These are phyloP conservation scores for Lophura nycthemera DNA, from an alignment of 2,113 vertebrate genomes.

Conservation along the genomic window DNA sequence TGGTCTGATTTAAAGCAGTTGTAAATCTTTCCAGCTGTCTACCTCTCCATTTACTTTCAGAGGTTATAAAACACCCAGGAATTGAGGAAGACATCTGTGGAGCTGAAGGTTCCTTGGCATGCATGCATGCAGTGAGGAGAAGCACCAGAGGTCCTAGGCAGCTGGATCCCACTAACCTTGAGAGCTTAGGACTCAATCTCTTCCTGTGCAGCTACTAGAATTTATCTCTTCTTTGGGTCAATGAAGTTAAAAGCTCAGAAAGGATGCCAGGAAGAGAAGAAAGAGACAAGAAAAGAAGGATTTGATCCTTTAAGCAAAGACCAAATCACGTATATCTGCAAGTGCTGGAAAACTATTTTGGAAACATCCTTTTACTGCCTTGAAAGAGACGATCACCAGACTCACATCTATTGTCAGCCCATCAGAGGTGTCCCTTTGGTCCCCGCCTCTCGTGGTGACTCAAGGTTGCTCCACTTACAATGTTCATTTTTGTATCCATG, in stretches of 20 bases:
- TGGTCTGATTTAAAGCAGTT: background rate
- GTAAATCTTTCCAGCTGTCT: background rate
- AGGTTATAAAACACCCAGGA: background rate
- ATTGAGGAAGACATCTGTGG: background rate
- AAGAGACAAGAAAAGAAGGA: background rate
- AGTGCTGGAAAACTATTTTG: background rate
- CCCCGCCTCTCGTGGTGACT: too few species aligned
- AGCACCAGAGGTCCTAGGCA: background rate
- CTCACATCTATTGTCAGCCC: rapidly evolving
- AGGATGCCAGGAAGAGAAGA: background rate
- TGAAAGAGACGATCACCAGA: background rate
- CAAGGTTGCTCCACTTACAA: background rate
- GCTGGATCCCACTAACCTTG: background rate
- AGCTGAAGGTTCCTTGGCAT: background rate
- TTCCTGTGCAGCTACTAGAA: background rate
- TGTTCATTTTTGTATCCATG: background rate
- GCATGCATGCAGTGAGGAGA: background rate
- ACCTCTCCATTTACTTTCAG: background rate
- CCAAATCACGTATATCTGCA: rapidly evolving
- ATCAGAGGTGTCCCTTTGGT: background rate
- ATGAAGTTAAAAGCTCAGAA: background rate
- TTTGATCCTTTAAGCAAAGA: background rate
- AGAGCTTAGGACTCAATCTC: background rate
- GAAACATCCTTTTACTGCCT: background rate
- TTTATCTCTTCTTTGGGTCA: background rate